Percentiles rank a stretch among this genome's conserved stretches.
phyloP scores from a whole-genome alignment of 2,113 vertebrate genomes.

The Romanogobio albipinnatus region DNA sequence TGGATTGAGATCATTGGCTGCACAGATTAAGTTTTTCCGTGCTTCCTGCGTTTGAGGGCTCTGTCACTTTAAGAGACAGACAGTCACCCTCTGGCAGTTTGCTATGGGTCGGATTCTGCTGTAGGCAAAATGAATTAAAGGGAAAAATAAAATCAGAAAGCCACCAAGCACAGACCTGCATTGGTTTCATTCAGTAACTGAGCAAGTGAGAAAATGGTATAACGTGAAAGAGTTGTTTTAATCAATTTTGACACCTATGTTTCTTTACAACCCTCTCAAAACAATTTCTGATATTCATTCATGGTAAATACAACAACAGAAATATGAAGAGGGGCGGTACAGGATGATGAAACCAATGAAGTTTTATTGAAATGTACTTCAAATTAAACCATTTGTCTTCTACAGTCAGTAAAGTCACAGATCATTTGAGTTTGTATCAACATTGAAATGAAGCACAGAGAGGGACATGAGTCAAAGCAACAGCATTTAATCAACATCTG shows the following conservation, averaged over 20 bases:
- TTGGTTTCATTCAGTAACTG: conserved; percentile 3
- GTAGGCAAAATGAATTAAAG: conserved; percentile 22
- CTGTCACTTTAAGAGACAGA: conserved; percentile 24
- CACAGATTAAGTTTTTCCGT: neutral
- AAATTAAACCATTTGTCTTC: neutral
- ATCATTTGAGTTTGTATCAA: neutral
- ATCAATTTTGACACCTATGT: neutral
- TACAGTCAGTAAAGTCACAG: neutral
- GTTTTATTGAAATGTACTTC: no score
- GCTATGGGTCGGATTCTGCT: conserved; percentile 1
- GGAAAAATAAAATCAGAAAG: conserved; percentile 27
- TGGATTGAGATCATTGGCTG: neutral
- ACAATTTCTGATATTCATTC: conserved; percentile 15
- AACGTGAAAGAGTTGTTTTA: neutral
- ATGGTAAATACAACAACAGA: neutral
- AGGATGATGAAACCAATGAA: neutral
- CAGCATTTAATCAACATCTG: neutral
- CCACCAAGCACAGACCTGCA: neutral
- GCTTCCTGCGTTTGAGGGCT: neutral
- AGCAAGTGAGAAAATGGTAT: conserved; percentile 16
- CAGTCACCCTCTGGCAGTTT: neutral
- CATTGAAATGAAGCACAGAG: neutral
- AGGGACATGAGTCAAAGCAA: neutral
- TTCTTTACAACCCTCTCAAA: neutral
- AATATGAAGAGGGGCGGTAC: neutral